Percentiles rank a stretch among this genome's conserved stretches.
Conservation (phyloP, 1,140 invertebrate species). For the Caerostris darwini region DNA sequence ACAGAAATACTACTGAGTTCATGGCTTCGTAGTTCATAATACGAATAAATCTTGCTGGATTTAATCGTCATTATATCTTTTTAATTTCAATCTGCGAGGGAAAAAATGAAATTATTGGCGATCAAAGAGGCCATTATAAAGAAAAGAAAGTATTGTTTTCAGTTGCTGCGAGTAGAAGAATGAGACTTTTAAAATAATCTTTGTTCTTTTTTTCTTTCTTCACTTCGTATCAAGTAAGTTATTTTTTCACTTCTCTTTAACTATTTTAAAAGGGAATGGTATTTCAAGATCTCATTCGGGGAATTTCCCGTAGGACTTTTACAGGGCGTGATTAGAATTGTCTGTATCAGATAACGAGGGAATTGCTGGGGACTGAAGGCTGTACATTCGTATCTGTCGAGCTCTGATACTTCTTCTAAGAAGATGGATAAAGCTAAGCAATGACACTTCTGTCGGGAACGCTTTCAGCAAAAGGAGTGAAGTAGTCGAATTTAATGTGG, state of each 20-base stretch:
- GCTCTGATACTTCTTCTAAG: not conserved
- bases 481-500: not conserved
- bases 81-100: constrained; percentile 15
- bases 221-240: constrained; percentile 15
- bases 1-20: not conserved
- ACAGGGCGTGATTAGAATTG: constrained; percentile 44
- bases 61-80: constrained; percentile 56
- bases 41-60: constrained; percentile 42
- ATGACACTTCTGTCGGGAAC: not conserved
- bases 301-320: constrained; percentile 43
- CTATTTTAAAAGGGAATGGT: not conserved
- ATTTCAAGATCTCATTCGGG: constrained; percentile 32
- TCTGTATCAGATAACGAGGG: constrained; percentile 31
- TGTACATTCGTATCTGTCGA: not conserved
- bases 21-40: not conserved
- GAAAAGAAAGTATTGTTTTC: constrained; percentile 43
- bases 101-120: constrained; percentile 64
- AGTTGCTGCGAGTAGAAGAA: not conserved
- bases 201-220: constrained; percentile 32
- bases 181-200: constrained; percentile 20
- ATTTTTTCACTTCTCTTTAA: not conserved
- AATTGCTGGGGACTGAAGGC: not conserved
- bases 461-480: not conserved
- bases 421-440: not conserved
- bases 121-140: constrained; percentile 50